phyloP scores from a whole-genome alignment of 2,888 invertebrate species.

The Hyposoter dolosus region DNA sequence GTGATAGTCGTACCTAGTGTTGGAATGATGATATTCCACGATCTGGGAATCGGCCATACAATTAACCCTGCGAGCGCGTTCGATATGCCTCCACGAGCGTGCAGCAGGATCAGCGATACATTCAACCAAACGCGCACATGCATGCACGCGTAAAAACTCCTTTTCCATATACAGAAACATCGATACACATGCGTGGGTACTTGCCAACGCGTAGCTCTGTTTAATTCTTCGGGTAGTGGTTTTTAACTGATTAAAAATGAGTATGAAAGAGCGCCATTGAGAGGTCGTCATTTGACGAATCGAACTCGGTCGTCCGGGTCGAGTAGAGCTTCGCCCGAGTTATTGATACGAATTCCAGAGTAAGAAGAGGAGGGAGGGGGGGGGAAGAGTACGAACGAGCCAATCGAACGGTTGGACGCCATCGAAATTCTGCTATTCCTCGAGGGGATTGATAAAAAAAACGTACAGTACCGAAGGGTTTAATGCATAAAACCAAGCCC shows the following conservation, averaged over 20 bases:
- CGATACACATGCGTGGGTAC: not conserved
- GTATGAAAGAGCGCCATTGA: slow-evolving; percentile 67
- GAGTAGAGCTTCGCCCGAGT: slow-evolving; percentile 37
- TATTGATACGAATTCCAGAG: slow-evolving; percentile 62
- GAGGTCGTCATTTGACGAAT: slow-evolving; percentile 69
- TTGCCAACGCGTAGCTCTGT: not conserved
- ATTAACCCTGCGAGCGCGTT: slow-evolving; percentile 58
- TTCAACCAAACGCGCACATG: not conserved
- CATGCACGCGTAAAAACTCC: not conserved
- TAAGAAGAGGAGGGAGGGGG: not conserved
- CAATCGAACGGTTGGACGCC: not conserved
- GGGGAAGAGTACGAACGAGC: not conserved
- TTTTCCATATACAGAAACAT: no score
- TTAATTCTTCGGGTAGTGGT: slow-evolving; percentile 51
- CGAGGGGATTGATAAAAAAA: slow-evolving; percentile 5
- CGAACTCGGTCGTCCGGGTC: slow-evolving; percentile 60
- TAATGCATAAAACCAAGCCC: slow-evolving; percentile 58
- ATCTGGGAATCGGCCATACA: slow-evolving; percentile 60
- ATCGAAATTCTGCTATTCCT: slow-evolving; percentile 23
- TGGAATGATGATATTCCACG: slow-evolving; percentile 61
- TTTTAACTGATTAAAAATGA: slow-evolving; percentile 68
- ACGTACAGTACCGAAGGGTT: slow-evolving; percentile 36
- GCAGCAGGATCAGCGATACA: not conserved
- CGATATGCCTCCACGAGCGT: slow-evolving; percentile 41
- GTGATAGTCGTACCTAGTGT: slow-evolving; percentile 24